Conservation (phyloP, 2,797 vertebrate species). For the Cacajao melanocephalus region DNA sequence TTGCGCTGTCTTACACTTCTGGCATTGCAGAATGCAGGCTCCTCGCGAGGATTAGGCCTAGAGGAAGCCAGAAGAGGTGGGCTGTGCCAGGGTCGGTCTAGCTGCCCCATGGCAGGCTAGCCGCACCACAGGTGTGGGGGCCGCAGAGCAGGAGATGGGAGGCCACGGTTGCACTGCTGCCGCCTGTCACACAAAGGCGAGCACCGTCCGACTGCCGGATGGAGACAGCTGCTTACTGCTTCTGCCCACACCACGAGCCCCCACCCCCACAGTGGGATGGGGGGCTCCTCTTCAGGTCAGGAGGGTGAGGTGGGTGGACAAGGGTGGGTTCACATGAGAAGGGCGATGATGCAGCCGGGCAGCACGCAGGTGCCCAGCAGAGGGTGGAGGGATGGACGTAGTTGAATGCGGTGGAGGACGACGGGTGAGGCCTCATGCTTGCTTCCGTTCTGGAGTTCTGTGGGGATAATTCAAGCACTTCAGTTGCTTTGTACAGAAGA, state of each 20-base stretch:
- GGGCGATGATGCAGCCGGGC: fast-evolving
- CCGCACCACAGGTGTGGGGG: neutral
- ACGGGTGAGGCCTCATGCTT: no score
- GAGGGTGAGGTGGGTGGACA: neutral
- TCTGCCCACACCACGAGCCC: neutral
- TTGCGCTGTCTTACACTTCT: fast-evolving
- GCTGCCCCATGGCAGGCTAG: neutral
- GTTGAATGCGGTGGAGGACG: neutral
- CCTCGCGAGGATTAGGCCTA: fast-evolving
- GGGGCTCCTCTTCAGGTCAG: no score
- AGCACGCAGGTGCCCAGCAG: fast-evolving
- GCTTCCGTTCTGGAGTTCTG: neutral
- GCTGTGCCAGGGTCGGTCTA: no score
- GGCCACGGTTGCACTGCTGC: neutral
- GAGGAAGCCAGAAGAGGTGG: neutral
- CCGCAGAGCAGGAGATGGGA: neutral
- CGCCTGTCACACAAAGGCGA: fast-evolving
- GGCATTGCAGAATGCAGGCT: fast-evolving
- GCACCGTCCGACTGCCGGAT: fast-evolving
- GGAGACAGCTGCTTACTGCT: fast-evolving
- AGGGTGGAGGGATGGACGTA: fast-evolving
- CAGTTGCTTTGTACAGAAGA: no score
- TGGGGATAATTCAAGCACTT: no score
- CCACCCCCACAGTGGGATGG: no score
- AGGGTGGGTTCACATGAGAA: neutral